A percentile compares a stretch with the other conserved stretches of the same genome.
These are phyloP conservation scores for Conus ventricosus DNA, from an alignment of 1,140 invertebrate genomes.

Conservation along the genomic window DNA sequence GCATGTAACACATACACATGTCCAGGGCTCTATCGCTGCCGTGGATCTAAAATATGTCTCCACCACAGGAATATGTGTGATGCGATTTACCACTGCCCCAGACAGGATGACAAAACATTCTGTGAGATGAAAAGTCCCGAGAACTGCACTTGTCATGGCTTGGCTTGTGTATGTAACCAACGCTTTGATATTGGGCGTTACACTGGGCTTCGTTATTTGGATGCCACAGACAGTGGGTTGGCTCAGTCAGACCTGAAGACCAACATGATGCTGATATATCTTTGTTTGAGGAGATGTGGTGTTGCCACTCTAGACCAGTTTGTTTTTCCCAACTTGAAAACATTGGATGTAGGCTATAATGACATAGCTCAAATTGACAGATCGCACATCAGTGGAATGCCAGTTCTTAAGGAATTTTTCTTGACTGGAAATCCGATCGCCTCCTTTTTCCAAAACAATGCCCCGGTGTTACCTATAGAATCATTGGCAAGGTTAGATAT, in stretches of 20 bases:
- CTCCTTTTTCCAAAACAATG: background rate
- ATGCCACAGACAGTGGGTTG: background rate
- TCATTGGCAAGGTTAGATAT: background rate
- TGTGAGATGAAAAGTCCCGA: background rate
- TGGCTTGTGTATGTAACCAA: background rate
- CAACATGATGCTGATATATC: slow-evolving; percentile 16
- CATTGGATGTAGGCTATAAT: slow-evolving; percentile 3
- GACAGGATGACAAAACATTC: background rate
- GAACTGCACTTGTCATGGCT: background rate
- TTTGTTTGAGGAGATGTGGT: background rate
- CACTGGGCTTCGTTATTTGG: background rate
- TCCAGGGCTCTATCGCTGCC: slow-evolving; percentile 24
- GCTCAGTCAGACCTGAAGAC: background rate
- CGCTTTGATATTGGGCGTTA: background rate
- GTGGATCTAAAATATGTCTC: background rate
- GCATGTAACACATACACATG: slow-evolving; percentile 6
- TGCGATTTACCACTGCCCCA: background rate
- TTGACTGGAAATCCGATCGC: background rate
- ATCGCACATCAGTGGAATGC: background rate
- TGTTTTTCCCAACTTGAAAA: background rate
- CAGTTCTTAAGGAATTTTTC: background rate
- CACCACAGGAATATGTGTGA: background rate
- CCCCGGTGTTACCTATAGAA: background rate
- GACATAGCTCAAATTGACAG: background rate
- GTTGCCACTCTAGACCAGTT: background rate